These are phyloP conservation scores for Octomys mimax DNA, from an alignment of 2,797 vertebrate species.

Conservation along the genomic window DNA sequence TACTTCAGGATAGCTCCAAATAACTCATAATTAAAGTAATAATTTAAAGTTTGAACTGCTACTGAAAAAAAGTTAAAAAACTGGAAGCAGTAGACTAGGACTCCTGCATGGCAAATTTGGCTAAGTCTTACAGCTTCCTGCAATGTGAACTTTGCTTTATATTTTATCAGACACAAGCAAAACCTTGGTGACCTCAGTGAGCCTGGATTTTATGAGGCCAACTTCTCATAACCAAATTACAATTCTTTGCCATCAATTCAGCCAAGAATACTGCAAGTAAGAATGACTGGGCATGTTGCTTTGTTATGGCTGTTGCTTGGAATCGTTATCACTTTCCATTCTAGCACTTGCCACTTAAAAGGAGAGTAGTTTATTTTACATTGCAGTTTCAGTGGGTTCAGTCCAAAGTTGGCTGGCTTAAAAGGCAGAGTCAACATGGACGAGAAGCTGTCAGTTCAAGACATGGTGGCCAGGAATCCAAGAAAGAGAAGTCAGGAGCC, in stretches of 20 bases:
- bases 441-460: neutral
- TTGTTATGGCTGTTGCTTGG: neutral
- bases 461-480: neutral
- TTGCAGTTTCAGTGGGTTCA: neutral
- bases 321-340: too few species aligned
- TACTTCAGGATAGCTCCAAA: neutral
- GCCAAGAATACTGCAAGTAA: neutral
- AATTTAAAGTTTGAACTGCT: constrained; percentile 10
- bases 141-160: neutral
- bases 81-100: neutral
- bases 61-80: neutral
- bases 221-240: neutral
- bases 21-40: neutral
- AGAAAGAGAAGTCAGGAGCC: neutral
- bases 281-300: neutral
- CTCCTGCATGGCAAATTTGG: neutral
- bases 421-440: neutral
- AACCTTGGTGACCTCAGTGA: neutral
- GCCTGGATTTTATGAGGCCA: neutral
- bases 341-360: neutral
- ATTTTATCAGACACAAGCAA: neutral
- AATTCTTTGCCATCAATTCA: neutral
- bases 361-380: neutral
- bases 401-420: neutral
- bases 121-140: neutral